Evolutionary conservation across 2,888 invertebrate genomes (phyloP).

Genomic region (Pseudanteris insignis): DNA sequence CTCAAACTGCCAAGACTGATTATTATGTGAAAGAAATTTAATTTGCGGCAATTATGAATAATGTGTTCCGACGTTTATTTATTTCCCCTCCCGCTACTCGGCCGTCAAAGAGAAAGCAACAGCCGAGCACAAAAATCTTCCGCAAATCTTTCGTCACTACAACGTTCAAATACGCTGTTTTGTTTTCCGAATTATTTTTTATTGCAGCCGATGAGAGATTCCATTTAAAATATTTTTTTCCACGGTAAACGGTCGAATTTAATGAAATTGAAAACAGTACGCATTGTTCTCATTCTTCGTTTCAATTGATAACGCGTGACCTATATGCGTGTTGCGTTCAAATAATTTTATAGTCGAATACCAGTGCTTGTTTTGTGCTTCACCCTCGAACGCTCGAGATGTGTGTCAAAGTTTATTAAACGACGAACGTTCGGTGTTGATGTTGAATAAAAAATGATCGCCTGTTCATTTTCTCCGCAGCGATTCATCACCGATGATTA

Average conservation of each 20-base stretch:
- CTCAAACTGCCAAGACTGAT: slow-evolving; percentile 19
- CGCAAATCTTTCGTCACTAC: too few relatives aligned
- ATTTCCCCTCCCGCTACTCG: slow-evolving; percentile 6
- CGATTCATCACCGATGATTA: slow-evolving; percentile 15
- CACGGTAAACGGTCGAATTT: slow-evolving; percentile 9
- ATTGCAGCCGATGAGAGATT: too few relatives aligned
- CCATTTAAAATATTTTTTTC: too few relatives aligned
- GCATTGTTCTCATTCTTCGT: slow-evolving; percentile 19
- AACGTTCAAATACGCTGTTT: slow-evolving; percentile 14
- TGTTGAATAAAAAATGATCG: slow-evolving; percentile 10
- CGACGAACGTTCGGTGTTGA: slow-evolving; percentile 8
- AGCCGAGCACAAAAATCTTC: too few relatives aligned
- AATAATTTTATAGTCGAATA: slow-evolving; percentile 17
- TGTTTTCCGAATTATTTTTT: slow-evolving; percentile 1
- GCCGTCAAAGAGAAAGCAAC: slow-evolving; percentile 38
- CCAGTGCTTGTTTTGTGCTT: slow-evolving; percentile 14
- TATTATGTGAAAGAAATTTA: slow-evolving; percentile 41
- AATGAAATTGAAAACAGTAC: slow-evolving; percentile 21
- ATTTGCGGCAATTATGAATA: slow-evolving; percentile 34
- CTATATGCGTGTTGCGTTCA: slow-evolving; percentile 22
- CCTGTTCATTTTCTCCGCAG: slow-evolving; percentile 2
- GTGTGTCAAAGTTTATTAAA: slow-evolving; percentile 15
- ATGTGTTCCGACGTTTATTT: slow-evolving; percentile 20
- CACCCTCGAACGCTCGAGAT: slow-evolving; percentile 6
- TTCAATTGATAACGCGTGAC: slow-evolving; percentile 32